Conservation (phyloP, 2,888 invertebrate species). For the Ochropacha duplaris region DNA sequence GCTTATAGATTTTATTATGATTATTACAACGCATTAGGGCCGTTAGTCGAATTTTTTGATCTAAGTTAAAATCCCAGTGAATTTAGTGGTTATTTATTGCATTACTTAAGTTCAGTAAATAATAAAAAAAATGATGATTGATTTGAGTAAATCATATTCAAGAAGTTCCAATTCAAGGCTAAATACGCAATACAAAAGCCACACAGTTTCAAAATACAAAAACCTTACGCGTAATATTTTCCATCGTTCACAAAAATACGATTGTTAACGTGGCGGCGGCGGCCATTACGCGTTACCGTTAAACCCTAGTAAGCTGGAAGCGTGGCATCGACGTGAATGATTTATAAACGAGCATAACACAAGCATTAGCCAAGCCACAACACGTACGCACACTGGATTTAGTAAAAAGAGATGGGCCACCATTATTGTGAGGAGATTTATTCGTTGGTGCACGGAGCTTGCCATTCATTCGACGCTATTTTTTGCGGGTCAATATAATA, state of each 20-base stretch:
- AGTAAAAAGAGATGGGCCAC: constrained; percentile 58
- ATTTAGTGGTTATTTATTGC: too few species aligned
- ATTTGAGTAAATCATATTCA: background rate
- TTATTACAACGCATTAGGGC: background rate
- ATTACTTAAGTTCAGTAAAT: too few species aligned
- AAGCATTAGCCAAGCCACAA: constrained; percentile 68
- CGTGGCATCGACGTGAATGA: constrained; percentile 69
- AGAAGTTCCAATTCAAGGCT: background rate
- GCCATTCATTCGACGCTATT: background rate
- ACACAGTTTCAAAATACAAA: constrained; percentile 13
- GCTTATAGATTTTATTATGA: too few species aligned
- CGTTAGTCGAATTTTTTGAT: too few species aligned
- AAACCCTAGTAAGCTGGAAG: constrained; percentile 39
- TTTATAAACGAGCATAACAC: constrained; percentile 70
- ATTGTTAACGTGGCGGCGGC: constrained; percentile 31
- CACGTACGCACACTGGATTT: constrained; percentile 63
- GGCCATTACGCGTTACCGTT: constrained; percentile 28
- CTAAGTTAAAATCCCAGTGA: too few species aligned
- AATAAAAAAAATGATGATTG: too few species aligned
- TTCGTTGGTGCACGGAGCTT: background rate
- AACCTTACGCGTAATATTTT: constrained; percentile 38
- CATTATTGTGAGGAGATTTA: constrained; percentile 62
- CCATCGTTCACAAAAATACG: constrained; percentile 41
- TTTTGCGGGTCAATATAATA: background rate
- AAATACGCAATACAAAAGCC: too few species aligned